These are phyloP conservation scores for Peromyscus nudipes DNA, from an alignment of 2,797 vertebrate genomes.

Conservation along the genomic window DNA sequence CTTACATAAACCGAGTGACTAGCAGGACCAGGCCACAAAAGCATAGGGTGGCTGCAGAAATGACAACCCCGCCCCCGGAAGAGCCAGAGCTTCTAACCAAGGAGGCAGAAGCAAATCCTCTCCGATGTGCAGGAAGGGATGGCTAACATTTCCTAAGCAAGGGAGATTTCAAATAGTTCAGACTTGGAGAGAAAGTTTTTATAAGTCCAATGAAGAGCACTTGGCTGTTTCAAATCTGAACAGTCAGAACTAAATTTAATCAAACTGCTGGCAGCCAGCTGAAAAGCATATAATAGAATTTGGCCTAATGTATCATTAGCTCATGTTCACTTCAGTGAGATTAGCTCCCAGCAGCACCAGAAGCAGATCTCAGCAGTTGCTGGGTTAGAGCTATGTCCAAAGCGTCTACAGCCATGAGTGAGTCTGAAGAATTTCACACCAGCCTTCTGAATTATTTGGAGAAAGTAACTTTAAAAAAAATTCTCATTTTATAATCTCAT, in stretches of 20 bases:
- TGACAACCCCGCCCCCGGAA: background rate
- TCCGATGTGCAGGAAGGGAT: slow-evolving; percentile 18
- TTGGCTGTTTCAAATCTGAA: slow-evolving; percentile 78
- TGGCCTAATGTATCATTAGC: slow-evolving; percentile 81
- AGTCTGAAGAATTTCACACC: slow-evolving; percentile 58
- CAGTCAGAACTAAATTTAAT: slow-evolving; percentile 84
- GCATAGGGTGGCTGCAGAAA: fast-evolving
- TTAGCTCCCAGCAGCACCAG: slow-evolving; percentile 83
- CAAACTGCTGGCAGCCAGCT: slow-evolving; percentile 77
- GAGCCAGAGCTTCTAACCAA: slow-evolving; percentile 17
- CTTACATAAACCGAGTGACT: slow-evolving; percentile 57
- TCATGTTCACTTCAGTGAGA: slow-evolving; percentile 84
- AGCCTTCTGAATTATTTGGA: slow-evolving; percentile 61
- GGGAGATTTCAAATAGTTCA: slow-evolving; percentile 64
- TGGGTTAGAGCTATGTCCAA: slow-evolving; percentile 70
- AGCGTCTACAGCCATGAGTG: slow-evolving; percentile 60
- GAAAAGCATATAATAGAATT: slow-evolving; percentile 85
- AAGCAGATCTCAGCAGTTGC: slow-evolving; percentile 79
- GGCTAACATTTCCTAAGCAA: slow-evolving; percentile 17
- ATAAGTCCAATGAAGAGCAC: slow-evolving; percentile 72
- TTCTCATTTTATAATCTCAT: slow-evolving; percentile 69
- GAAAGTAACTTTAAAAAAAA: slow-evolving; percentile 62
- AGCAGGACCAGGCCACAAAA: slow-evolving; percentile 41
- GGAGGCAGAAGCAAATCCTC: slow-evolving; percentile 3
- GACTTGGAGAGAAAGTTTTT: slow-evolving; percentile 71